phyloP scores from a whole-genome alignment of 2,797 vertebrate species.

The Dicrostonyx torquatus region DNA sequence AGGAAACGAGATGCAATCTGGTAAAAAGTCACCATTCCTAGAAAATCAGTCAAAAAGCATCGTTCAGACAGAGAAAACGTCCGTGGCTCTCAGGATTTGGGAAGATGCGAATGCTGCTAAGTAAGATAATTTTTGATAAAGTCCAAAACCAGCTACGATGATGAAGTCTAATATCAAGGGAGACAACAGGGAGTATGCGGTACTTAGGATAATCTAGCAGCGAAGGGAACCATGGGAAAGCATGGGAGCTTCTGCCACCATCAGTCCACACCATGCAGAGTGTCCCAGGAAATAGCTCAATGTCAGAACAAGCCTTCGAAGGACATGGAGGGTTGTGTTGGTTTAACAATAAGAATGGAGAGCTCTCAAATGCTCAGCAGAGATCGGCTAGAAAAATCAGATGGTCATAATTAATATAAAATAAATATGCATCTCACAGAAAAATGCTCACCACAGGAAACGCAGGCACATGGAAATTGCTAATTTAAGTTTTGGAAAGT shows the following conservation, averaged over 20 bases:
- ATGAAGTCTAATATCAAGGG: neutral
- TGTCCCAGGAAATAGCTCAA: neutral
- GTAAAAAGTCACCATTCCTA: neutral
- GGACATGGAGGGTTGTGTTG: neutral
- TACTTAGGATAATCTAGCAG: neutral
- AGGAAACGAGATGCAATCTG: neutral
- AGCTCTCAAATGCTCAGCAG: neutral
- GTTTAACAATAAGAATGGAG: neutral
- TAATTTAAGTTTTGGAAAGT: rapidly evolving
- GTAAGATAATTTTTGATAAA: neutral
- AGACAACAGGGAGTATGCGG: rapidly evolving
- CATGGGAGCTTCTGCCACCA: neutral
- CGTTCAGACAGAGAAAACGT: neutral
- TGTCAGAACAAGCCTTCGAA: neutral
- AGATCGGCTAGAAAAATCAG: neutral
- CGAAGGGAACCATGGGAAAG: neutral
- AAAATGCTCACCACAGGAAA: neutral
- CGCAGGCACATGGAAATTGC: rapidly evolving
- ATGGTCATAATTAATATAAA: neutral
- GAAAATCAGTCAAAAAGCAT: neutral
- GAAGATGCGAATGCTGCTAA: neutral
- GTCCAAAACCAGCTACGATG: neutral
- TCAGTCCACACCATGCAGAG: neutral
- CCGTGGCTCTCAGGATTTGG: neutral
- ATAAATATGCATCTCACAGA: neutral